Evolutionary conservation across 2,797 vertebrate species (phyloP).

Genomic region (Scomberomorus guttatus): DNA sequence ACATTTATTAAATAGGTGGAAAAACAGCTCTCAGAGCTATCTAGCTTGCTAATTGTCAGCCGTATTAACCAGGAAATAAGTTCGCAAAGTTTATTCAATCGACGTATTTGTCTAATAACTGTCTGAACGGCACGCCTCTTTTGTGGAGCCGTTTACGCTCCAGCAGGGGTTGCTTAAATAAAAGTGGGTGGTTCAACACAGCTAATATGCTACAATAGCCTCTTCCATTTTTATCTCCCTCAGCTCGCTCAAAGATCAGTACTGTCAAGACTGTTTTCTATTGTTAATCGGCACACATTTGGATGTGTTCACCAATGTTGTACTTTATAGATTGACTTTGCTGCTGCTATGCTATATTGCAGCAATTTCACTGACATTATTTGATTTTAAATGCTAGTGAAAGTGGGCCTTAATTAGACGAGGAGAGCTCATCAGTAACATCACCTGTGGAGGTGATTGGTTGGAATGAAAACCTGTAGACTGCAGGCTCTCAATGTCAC

Average conservation of each 20-base stretch:
- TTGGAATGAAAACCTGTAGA: too few relatives aligned
- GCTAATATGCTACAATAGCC: not conserved
- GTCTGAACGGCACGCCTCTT: too few relatives aligned
- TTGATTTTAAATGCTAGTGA: too few relatives aligned
- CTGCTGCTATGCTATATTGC: too few relatives aligned
- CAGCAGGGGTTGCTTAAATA: not conserved
- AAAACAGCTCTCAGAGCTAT: not conserved
- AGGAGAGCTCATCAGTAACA: not conserved
- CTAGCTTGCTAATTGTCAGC: too few relatives aligned
- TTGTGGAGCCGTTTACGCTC: not conserved
- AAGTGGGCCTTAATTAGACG: not conserved
- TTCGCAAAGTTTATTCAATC: not conserved
- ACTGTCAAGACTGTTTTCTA: not conserved
- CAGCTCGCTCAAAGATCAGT: not conserved
- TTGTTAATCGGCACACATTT: not conserved
- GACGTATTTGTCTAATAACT: too few relatives aligned
- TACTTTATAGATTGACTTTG: too few relatives aligned
- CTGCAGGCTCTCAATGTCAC: too few relatives aligned
- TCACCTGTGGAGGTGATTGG: not conserved
- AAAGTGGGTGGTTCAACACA: not conserved
- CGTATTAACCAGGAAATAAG: not conserved
- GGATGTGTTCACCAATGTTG: too few relatives aligned
- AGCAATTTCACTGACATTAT: too few relatives aligned
- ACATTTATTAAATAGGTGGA: not conserved
- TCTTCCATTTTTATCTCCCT: not conserved